Base-by-base conservation (phyloP, 2,113 vertebrate species). In the Pterocles burchelli region DNA sequence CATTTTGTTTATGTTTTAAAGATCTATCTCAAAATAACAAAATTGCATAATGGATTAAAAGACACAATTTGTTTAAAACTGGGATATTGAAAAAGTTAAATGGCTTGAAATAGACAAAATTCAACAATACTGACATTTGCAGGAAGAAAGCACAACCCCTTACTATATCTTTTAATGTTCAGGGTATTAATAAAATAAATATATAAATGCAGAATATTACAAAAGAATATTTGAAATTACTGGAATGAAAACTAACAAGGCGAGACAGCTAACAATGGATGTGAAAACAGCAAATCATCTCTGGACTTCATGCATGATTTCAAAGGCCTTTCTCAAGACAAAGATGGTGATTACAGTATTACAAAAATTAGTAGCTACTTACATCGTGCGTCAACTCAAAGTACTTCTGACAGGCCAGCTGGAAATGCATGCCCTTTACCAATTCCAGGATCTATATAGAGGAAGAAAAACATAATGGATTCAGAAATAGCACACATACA, bases 331-430 rank as follows among this genome's bases (percentile, higher is more conserved):
- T 75, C 48, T 57, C 55, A n/a, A 95, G 86, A 96, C 45, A 96
- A 93, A 96, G 72, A 77, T 15, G 9, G 65, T 62, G 75, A 80
- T 72, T 94, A 93, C 18, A 88, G 68, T 18, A 18, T 12, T 51
- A 80, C 57, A 96, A 93, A 97, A 95, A 96, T 71, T 10, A 81
- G 91, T 51, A 79, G 85, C 38, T 96, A 98, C 99, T 99, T 98
- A 99, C 99, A 88, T 98, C 98, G 96, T 99, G 99, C 1, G 98
- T 99, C 97, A 99, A 93, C 97, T 99, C 99, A 55, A 99, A 99
- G 98, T 99, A 99, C 96, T 99, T 99, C 97, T 99, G 99, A 97
- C 99, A 99, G 61, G 99, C 99, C 97, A 99, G 98, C 90, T 99
- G 99, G 96, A 98, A 99, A 97, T 99, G 99, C 98, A 99, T 99